Percentiles rank a stretch among this genome's conserved stretches.
phyloP scores from a whole-genome alignment of 2,888 invertebrate genomes.

The Rhaphigaster nebulosa region DNA sequence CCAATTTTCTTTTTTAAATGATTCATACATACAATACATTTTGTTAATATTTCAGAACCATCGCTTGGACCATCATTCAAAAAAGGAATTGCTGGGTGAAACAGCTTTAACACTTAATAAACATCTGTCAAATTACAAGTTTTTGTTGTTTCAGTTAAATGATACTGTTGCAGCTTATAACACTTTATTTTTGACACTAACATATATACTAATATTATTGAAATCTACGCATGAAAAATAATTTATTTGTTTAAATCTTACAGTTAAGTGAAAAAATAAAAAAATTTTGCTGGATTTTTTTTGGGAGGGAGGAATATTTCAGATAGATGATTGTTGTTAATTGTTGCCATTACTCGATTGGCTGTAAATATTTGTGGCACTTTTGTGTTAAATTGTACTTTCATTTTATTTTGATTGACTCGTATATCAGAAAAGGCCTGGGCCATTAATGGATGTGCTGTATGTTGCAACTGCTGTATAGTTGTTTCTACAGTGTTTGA shows the following conservation, averaged over 20 bases:
- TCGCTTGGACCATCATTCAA: conserved; percentile 33
- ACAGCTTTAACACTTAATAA: conserved; percentile 20
- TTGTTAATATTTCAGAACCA: conserved; percentile 56
- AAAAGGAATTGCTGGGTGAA: conserved; percentile 22
- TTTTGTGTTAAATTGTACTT: conserved; percentile 15
- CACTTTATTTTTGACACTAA: background rate
- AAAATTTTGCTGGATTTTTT: background rate
- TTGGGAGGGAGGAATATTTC: conserved; percentile 7
- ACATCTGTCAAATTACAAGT: background rate
- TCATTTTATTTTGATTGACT: conserved; percentile 40
- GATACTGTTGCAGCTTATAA: background rate
- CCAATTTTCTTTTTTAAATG: conserved; percentile 59
- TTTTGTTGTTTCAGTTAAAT: background rate
- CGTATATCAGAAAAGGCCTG: background rate
- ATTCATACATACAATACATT: conserved; percentile 50
- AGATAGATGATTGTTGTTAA: conserved; percentile 26
- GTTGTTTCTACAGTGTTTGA: conserved; percentile 59
- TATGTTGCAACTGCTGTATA: conserved; percentile 61
- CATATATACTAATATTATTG: background rate
- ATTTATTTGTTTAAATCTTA: conserved; percentile 3
- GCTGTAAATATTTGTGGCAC: conserved; percentile 58
- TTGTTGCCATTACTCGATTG: conserved; percentile 45
- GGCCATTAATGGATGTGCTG: conserved; percentile 62
- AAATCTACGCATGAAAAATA: background rate
- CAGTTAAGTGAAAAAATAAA: background rate